phyloP scores from a whole-genome alignment of 2,888 invertebrate species.

The Pyrochroa serraticornis region DNA sequence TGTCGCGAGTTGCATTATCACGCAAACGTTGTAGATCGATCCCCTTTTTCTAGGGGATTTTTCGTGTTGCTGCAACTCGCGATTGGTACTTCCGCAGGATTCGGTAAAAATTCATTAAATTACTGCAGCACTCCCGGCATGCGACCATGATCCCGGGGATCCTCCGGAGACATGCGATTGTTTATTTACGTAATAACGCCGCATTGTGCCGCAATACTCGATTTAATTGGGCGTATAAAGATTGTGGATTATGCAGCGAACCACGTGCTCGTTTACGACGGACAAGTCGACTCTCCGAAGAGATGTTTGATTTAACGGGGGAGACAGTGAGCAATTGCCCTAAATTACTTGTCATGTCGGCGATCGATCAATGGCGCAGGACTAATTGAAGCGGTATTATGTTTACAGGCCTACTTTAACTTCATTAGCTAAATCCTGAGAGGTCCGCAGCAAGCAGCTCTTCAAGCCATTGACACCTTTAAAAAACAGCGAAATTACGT shows the following conservation, averaged over 20 bases:
- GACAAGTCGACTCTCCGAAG: slow-evolving; percentile 28
- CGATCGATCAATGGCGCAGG: slow-evolving; percentile 41
- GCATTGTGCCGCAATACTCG: slow-evolving; percentile 21
- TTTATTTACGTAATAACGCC: slow-evolving; percentile 17
- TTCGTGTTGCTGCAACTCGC: slow-evolving; percentile 12
- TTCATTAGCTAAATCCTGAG: neutral
- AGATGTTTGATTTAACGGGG: slow-evolving; percentile 37
- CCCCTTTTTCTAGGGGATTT: slow-evolving; percentile 1
- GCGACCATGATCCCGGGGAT: slow-evolving; percentile 33
- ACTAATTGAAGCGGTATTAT: slow-evolving; percentile 40
- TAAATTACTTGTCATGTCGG: slow-evolving; percentile 39
- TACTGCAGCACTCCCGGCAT: slow-evolving; percentile 31
- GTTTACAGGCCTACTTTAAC: slow-evolving; percentile 15
- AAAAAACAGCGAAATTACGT: no score
- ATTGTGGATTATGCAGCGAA: slow-evolving; percentile 1
- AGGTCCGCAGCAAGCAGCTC: no score
- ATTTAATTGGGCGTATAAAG: slow-evolving; percentile 16
- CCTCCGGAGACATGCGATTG: slow-evolving; percentile 32
- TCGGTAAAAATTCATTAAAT: slow-evolving; percentile 41
- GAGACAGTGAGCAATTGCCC: slow-evolving; percentile 42
- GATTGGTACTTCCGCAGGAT: slow-evolving; percentile 39
- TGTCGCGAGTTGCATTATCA: slow-evolving; percentile 14
- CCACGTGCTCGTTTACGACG: slow-evolving; percentile 22
- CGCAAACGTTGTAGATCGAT: slow-evolving; percentile 19
- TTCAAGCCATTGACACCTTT: no score